Evolutionary conservation across 2,113 vertebrate species (phyloP).

Genomic region (Siniperca knerii): DNA sequence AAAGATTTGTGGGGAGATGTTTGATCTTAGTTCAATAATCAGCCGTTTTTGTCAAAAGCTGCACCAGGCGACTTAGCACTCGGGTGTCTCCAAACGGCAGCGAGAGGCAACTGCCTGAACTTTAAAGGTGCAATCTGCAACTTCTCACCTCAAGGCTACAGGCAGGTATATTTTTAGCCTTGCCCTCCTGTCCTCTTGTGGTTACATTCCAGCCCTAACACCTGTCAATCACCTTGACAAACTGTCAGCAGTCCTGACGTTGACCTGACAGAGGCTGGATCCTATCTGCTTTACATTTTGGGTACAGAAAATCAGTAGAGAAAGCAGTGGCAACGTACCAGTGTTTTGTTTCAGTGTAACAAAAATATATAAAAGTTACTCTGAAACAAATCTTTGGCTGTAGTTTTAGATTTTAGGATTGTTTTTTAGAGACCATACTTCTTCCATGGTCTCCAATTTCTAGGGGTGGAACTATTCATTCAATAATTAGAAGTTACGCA

Average conservation of each 20-base stretch:
- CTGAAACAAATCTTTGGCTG: neutral
- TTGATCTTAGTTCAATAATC: slow-evolving; percentile 82
- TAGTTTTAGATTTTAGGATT: slow-evolving; percentile 2
- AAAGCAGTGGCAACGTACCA: neutral
- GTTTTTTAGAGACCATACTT: neutral
- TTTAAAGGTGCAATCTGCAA: slow-evolving; percentile 26
- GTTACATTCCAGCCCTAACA: neutral
- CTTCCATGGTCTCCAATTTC: neutral
- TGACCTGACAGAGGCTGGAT: neutral
- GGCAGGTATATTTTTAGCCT: slow-evolving; percentile 1
- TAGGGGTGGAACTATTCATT: neutral
- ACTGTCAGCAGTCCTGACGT: neutral
- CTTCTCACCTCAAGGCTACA: neutral
- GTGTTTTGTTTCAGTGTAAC: neutral
- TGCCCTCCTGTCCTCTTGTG: neutral
- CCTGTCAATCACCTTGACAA: slow-evolving; percentile 14
- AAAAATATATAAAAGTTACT: neutral
- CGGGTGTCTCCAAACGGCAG: slow-evolving; percentile 70
- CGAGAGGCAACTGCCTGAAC: slow-evolving; percentile 52
- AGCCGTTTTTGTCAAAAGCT: slow-evolving; percentile 61
- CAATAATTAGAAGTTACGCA: slow-evolving; percentile 43
- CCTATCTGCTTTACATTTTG: neutral
- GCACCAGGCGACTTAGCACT: slow-evolving; percentile 56
- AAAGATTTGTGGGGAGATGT: slow-evolving; percentile 80
- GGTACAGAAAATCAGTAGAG: neutral